Evolutionary conservation across 2,113 vertebrate species (phyloP).

Genomic region (Sebastes schlegelii): DNA sequence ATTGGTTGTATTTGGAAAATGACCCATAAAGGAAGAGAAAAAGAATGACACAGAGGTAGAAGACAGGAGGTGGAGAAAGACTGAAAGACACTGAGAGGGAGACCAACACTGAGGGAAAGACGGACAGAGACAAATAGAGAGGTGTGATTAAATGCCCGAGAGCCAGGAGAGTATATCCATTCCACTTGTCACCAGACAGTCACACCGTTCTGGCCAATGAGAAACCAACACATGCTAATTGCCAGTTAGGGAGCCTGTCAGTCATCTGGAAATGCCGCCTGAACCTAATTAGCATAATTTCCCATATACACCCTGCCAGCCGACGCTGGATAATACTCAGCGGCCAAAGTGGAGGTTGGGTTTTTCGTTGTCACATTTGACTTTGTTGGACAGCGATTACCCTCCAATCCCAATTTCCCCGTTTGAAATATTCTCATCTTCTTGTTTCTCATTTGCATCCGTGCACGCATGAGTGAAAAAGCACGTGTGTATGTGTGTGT

Average conservation of each 20-base stretch:
- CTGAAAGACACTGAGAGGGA: not conserved
- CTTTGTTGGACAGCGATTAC: conserved; percentile 50
- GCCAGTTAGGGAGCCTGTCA: conserved; percentile 71
- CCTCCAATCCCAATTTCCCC: conserved; percentile 26
- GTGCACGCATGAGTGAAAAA: conserved; percentile 33
- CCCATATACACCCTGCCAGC: conserved; percentile 37
- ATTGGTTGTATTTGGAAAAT: not conserved
- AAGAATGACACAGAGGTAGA: not conserved
- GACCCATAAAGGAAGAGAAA: not conserved
- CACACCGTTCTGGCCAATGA: conserved; percentile 59
- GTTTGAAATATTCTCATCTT: conserved; percentile 44
- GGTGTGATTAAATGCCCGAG: conserved; percentile 43
- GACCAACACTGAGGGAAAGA: not conserved
- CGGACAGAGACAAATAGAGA: conserved; percentile 42
- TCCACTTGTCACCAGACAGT: conserved; percentile 65
- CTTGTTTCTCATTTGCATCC: conserved; percentile 40
- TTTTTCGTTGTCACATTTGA: conserved; percentile 56
- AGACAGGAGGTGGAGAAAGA: not conserved
- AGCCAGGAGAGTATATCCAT: conserved; percentile 51
- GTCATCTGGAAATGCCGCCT: conserved; percentile 59
- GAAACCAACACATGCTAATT: conserved; percentile 70
- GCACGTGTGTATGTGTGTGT: conserved; percentile 26
- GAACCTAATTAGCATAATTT: conserved; percentile 72
- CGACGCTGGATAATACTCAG: conserved; percentile 22
- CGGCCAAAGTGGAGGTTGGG: conserved; percentile 10